Evolutionary conservation across 2,113 vertebrate genomes (phyloP), one percentile per base, ranked within the genome.

Genomic region (Scomber colias): DNA sequence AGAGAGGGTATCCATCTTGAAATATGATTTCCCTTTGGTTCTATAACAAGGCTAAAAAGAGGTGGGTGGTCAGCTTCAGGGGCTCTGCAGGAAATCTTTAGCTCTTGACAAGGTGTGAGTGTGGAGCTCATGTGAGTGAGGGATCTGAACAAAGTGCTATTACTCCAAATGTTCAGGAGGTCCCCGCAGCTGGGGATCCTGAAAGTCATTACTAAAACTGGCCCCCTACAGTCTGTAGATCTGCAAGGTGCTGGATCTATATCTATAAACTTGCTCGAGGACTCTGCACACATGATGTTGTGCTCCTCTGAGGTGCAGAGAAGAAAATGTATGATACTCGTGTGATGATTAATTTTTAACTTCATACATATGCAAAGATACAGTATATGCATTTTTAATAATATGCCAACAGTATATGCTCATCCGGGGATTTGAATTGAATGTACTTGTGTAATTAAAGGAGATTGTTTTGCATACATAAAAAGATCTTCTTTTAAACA

Each of bases 11-110:
- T 88, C 81, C 88, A 89, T 91, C 89, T 85, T 76, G 59, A 91
- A 91, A 87, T 87, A 72, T 83, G 78, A 85, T 92, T 92, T 90
- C 84, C 88, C 82, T 83, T 89, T 82, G 87, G 72, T 91, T 90
- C 79, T 77, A 71, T 90, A 90, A 90, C 82, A 88, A 83, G 86
- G 88, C 81, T 89, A 75, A 87, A 81, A 84, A 82, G 85, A 86
- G 81, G 92, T 89, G 84, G 92, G 90, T 88, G 89, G 89, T 87
- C 86, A 92, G 85, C 87, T 91, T 77, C 45, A 40, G 88, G 84
- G 85, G 76, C 77, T 85, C 77, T 13, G 63, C 16, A 14, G 69
- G 83, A 87, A 80, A 76, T 61, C 53, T 72, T 62, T 55, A 68
- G 79, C 77, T 77, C 57, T 70, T 69, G 81, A 81, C 81, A 78